Percentiles rank a stretch among this genome's conserved stretches.
These are phyloP conservation scores for Diuraphis noxia DNA, from an alignment of 1,140 invertebrate species.

Conservation along the genomic window DNA sequence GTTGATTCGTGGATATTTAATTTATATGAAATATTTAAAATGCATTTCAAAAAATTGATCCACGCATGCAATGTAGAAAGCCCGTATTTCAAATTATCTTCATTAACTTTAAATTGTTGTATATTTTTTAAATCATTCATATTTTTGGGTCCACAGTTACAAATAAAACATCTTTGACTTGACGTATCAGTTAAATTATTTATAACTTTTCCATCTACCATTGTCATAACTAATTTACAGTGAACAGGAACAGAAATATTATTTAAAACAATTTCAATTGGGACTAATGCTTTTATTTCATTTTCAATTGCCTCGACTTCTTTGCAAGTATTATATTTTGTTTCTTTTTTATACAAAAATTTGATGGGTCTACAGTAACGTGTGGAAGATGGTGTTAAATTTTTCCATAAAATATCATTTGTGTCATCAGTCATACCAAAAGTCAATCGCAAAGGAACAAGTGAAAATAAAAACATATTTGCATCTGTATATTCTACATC, in stretches of 20 bases:
- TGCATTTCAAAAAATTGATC: slow-evolving; percentile 59
- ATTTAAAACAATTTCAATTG: slow-evolving; percentile 54
- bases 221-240: slow-evolving; percentile 59
- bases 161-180: slow-evolving; percentile 61
- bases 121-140: slow-evolving; percentile 59
- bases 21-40: slow-evolving; percentile 59
- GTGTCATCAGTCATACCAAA: slow-evolving; percentile 21
- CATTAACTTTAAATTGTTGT: slow-evolving; percentile 55
- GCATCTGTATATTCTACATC: slow-evolving; percentile 54
- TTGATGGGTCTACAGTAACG: slow-evolving; percentile 59
- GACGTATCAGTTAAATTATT: slow-evolving; percentile 59
- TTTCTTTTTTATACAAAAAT: slow-evolving; percentile 58
- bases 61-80: slow-evolving; percentile 60
- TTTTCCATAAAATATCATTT: slow-evolving; percentile 58
- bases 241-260: slow-evolving; percentile 56
- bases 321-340: background rate
- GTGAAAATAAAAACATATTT: slow-evolving; percentile 57
- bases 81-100: slow-evolving; percentile 58
- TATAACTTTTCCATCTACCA: slow-evolving; percentile 62
- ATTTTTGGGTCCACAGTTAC: slow-evolving; percentile 59
- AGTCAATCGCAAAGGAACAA: slow-evolving; percentile 58
- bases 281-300: slow-evolving; percentile 55
- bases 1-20: slow-evolving; percentile 39
- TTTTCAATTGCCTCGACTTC: slow-evolving; percentile 56
- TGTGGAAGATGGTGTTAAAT: slow-evolving; percentile 59